A percentile compares a stretch with the other conserved stretches of the same genome.
phyloP scores from a whole-genome alignment of 2,888 invertebrate species.

The Oeneis ivallda region DNA sequence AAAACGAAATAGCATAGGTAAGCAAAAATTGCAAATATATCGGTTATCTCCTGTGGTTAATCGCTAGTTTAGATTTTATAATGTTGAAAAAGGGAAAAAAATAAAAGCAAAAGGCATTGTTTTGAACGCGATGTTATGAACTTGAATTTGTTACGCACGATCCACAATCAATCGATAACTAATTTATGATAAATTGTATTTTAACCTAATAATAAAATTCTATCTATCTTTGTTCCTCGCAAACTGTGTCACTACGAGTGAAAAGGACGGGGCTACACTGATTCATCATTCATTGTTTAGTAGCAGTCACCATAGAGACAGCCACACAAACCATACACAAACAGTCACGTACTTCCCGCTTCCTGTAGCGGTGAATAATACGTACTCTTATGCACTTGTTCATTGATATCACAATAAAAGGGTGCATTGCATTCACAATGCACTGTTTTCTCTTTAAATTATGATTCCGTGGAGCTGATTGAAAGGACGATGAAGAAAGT shows the following conservation, averaged over 20 bases:
- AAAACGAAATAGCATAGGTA: too few species aligned
- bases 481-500: too few species aligned
- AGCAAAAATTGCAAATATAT: too few species aligned
- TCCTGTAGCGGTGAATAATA: constrained; percentile 64
- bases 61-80: too few species aligned
- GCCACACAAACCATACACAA: constrained; percentile 55
- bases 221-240: constrained; percentile 24
- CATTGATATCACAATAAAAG: constrained; percentile 2
- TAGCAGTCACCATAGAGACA: constrained; percentile 58
- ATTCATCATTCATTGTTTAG: constrained; percentile 38
- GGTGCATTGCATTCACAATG: constrained; percentile 6
- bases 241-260: constrained; percentile 21
- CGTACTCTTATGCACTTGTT: constrained; percentile 28
- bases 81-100: too few species aligned
- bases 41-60: too few species aligned
- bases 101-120: too few species aligned
- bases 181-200: background rate
- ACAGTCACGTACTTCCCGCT: constrained; percentile 70
- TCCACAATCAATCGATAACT: background rate
- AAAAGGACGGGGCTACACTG: constrained; percentile 39
- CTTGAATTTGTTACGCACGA: background rate
- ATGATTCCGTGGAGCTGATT: too few species aligned
- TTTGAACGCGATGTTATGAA: background rate
- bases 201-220: background rate
- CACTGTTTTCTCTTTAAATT: background rate